Base-by-base conservation (phyloP, 2,797 vertebrate species). In the Siniperca obscura region DNA sequence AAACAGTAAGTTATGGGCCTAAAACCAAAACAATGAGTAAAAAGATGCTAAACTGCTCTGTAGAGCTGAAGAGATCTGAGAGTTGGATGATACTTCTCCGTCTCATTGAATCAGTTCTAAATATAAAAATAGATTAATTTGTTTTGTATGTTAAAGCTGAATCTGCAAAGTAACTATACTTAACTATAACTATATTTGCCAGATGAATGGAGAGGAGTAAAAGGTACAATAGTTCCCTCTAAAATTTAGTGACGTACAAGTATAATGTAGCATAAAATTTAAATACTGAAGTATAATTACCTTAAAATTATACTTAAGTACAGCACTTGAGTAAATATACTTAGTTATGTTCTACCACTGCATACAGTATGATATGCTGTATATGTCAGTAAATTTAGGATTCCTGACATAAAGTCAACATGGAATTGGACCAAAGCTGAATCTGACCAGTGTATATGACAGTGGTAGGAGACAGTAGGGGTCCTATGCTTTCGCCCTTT, bases 401-500 rank as follows among this genome's bases (percentile, higher is more conserved):
- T 38, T 74, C 42, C 38, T 44, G 46, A 53, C 38, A 82, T 38
- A 5, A 78, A 68, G 19, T 82, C 72, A 42, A 30, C 19, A 70
- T 67, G 13, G 9, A 70, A 55, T 44, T 38, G 25, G 42, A 59
- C 52, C 11, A 21, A 57, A 64, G 69, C 74, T 82, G 84, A 82
- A 79, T 87, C 64, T 76, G 80, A 83, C 85, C 86, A 76, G 77
- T 81, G 73, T 83, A 87, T 74, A 80, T 79, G 85, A 89, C 84
- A 87, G 85, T 80, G 81, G 91, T 90, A 91, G 83, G 66, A 92
- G 87, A 92, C 89, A 80, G 85, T 89, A 76, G 80, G 73, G 89
- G 92, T 86, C 87, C 88, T 82, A 66, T 77, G 83, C 90, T 88
- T 85, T 92, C 77, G 75, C 83, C 89, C 86, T 94, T 81, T 71